Evolutionary conservation across 2,797 vertebrate genomes (phyloP), one percentile per base, ranked within the genome.

Genomic region (Oreonectes daqikongensis): DNA sequence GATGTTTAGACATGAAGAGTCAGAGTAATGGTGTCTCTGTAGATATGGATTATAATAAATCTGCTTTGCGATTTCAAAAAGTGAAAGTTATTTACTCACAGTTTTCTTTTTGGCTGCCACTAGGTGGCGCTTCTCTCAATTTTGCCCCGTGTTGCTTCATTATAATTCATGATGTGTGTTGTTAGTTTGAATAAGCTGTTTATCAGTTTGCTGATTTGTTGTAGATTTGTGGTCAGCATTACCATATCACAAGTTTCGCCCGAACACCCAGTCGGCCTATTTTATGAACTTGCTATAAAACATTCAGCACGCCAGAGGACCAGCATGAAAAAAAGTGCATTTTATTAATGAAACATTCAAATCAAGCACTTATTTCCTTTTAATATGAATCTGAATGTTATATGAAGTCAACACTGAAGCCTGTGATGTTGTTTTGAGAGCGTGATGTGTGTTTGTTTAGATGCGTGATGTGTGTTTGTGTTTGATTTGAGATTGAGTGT

Each of bases 341-440:
- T 53, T 83, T 78, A 87, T 90, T 70, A 87, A 90, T 86, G 84
- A 86, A 85, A 75, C 65, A 83, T 82, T 70, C 26, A 81, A 70
- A 68, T 28, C 79, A 87, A 68, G 79, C 65, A 59, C 66, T 78
- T 77, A 78, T 76, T 76, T 75, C 26, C 63, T 67, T 87, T 28
- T 84, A 87, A 87, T 76, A 86, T 83, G 83, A 1, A 86, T 81
- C 53, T 68, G 22, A 79, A 79, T 79, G 73, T 73, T 69, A 44
- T 72, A 69, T 61, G 5, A 14, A 53, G 1, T 20, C 2, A 50
- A 50, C 30, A 26, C 17, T 18, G 17, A n/a, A 38, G 60, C 32
- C 4, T 22, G 18, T 20, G 38, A 22, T 30, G 28, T 6, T 11
- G 24, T 59, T 24, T 24, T 63, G 20, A 1, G 28, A 35, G 20